These are phyloP conservation scores for Odiellus spinosus DNA, from an alignment of 2,888 invertebrate species.

Conservation along the genomic window DNA sequence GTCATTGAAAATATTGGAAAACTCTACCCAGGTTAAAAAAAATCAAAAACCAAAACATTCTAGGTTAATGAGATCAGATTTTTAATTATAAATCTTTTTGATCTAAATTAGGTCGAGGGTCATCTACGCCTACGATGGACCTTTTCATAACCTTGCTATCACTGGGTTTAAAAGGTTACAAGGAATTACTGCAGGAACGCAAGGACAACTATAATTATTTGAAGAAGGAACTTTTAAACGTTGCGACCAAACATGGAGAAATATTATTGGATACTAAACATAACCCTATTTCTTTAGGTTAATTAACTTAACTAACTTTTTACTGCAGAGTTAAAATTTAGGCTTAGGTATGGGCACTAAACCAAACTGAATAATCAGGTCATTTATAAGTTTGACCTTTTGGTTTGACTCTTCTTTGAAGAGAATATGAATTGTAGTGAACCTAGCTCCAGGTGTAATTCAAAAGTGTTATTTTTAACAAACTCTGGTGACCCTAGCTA, in stretches of 20 bases:
- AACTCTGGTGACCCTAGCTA: too few relatives aligned
- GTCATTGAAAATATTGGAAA: constrained; percentile 47
- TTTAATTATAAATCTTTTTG: neutral
- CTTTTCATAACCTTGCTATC: constrained; percentile 57
- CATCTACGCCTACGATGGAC: constrained; percentile 51
- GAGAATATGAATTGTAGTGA: too few relatives aligned
- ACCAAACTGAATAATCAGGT: too few relatives aligned
- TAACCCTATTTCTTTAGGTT: constrained; percentile 55
- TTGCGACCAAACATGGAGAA: constrained; percentile 43
- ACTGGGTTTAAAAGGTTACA: constrained; percentile 48
- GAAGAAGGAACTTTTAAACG: constrained; percentile 36
- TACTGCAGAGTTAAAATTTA: too few relatives aligned
- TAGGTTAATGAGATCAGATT: neutral
- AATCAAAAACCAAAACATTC: neutral
- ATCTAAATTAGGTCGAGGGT: constrained; percentile 44
- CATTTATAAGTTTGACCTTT: too few relatives aligned
- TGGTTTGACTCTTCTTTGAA: too few relatives aligned
- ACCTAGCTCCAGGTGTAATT: too few relatives aligned
- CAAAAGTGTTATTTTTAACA: too few relatives aligned
- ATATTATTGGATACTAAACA: constrained; percentile 41
- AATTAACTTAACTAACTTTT: too few relatives aligned
- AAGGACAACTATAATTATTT: constrained; percentile 46
- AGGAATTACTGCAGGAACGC: constrained; percentile 41
- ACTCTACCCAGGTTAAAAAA: constrained; percentile 46
- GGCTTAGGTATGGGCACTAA: too few relatives aligned